Conservation (phyloP, 2,888 invertebrate species). For the Cepaea hortensis region DNA sequence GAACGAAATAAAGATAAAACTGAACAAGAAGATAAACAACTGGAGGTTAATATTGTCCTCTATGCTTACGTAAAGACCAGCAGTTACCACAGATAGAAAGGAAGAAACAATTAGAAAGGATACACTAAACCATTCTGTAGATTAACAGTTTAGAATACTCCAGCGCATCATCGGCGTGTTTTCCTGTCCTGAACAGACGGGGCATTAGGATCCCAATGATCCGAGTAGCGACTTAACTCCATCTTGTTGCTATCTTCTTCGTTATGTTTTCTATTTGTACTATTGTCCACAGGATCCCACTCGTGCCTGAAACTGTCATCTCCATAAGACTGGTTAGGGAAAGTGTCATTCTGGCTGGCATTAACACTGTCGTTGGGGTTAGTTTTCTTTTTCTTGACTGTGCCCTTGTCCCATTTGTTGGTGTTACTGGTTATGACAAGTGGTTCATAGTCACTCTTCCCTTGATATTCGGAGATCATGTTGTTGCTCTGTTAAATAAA, state of each 20-base stretch:
- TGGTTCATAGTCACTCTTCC: slow-evolving; percentile 26
- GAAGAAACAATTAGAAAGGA: too few species aligned
- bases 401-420: slow-evolving; percentile 37
- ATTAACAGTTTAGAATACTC: not conserved
- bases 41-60: too few species aligned
- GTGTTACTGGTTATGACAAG: slow-evolving; percentile 15
- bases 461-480: slow-evolving; percentile 44
- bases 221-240: not conserved
- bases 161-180: not conserved
- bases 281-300: not conserved
- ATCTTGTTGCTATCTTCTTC: not conserved
- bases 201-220: slow-evolving; percentile 27
- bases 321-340: not conserved
- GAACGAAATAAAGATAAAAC: not conserved
- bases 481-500: slow-evolving; percentile 44
- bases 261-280: not conserved
- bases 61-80: too few species aligned
- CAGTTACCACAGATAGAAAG: too few species aligned
- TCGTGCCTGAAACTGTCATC: not conserved
- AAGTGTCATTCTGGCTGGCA: not conserved
- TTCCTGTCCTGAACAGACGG: not conserved
- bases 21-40: too few species aligned
- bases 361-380: not conserved
- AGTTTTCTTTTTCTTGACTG: not conserved
- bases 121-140: too few species aligned